Conservation (phyloP, 2,113 vertebrate genomes). For the Gasterosteus nipponicus region DNA sequence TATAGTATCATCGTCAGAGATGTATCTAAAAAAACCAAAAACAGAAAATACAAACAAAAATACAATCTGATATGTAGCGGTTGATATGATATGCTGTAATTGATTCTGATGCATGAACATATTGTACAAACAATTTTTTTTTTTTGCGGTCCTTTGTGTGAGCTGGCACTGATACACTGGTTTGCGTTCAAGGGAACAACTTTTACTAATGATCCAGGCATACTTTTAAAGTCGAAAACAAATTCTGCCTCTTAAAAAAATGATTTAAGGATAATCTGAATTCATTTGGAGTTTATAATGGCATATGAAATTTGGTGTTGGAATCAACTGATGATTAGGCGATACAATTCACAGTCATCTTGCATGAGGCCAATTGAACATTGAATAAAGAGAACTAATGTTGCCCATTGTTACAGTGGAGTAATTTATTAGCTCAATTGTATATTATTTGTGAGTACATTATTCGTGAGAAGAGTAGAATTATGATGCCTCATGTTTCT, state of each 20-base stretch:
- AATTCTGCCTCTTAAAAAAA: neutral
- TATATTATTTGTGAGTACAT: neutral
- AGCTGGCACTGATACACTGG: too few relatives aligned
- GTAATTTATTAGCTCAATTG: neutral
- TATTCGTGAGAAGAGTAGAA: neutral
- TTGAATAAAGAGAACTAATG: neutral
- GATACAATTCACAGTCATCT: neutral
- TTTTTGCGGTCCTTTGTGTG: too few relatives aligned
- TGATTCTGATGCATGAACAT: neutral
- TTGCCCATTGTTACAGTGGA: neutral
- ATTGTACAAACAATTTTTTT: too few relatives aligned
- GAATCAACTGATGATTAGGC: neutral
- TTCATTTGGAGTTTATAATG: neutral
- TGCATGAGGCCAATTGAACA: neutral
- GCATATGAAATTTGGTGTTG: neutral
- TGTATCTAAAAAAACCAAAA: conserved; percentile 47
- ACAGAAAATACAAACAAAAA: conserved; percentile 6
- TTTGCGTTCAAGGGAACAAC: neutral
- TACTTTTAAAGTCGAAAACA: neutral
- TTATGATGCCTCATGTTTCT: neutral
- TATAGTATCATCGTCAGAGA: conserved; percentile 59
- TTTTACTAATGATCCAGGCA: neutral
- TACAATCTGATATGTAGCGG: neutral
- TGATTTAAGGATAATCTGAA: neutral
- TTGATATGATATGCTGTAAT: neutral